These are phyloP conservation scores for Drosophila sulfurigaster DNA, from an alignment of 1,140 invertebrate genomes.

Conservation along the genomic window DNA sequence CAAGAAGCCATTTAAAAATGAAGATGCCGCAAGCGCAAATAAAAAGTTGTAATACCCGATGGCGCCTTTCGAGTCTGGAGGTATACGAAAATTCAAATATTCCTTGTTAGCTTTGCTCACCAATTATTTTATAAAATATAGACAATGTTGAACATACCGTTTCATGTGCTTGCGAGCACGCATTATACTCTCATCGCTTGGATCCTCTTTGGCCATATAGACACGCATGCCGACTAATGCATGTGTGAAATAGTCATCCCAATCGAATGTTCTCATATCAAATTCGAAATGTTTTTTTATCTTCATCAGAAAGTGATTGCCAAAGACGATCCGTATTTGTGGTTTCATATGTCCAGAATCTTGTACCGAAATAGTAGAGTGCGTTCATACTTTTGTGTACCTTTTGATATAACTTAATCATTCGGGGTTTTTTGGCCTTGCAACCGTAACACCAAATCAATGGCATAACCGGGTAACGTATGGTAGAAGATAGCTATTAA, in stretches of 20 bases:
- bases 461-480: slow-evolving; percentile 86
- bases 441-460: slow-evolving; percentile 85
- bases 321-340: slow-evolving; percentile 88
- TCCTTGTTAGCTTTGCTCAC: not conserved
- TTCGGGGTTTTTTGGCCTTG: slow-evolving; percentile 73
- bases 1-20: not conserved
- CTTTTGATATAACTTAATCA: slow-evolving; percentile 89
- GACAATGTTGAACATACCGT: slow-evolving; percentile 23
- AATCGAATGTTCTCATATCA: slow-evolving; percentile 88
- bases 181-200: slow-evolving; percentile 86
- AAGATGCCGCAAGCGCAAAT: not conserved
- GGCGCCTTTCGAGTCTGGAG: slow-evolving; percentile 10
- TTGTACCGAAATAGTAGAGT: slow-evolving; percentile 88
- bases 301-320: slow-evolving; percentile 86
- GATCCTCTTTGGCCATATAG: slow-evolving; percentile 89
- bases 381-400: slow-evolving; percentile 88
- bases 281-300: slow-evolving; percentile 89
- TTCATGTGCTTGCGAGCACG: not conserved
- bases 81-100: not conserved
- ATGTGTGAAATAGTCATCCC: slow-evolving; percentile 87
- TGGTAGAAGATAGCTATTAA: slow-evolving; percentile 86
- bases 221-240: slow-evolving; percentile 88
- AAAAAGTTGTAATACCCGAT: slow-evolving; percentile 17
- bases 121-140: too few species aligned
- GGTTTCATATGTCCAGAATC: slow-evolving; percentile 89